These are phyloP conservation scores for Zaprionus inermis DNA, from an alignment of 1,140 invertebrate genomes.

Conservation along the genomic window DNA sequence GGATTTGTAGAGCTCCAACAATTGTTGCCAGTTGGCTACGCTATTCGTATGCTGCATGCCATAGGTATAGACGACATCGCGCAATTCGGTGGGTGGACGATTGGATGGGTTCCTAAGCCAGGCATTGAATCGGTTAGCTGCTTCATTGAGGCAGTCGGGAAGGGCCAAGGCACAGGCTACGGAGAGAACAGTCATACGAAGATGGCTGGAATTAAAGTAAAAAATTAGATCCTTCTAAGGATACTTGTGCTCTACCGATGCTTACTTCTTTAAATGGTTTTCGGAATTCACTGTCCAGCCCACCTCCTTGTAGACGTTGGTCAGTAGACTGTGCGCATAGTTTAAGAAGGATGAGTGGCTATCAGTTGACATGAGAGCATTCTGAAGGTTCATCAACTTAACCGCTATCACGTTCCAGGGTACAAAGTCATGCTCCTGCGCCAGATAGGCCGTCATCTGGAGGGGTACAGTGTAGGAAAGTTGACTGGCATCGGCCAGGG, in stretches of 20 bases:
- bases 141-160: slow-evolving; percentile 86
- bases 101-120: slow-evolving; percentile 86
- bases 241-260: too few relatives aligned
- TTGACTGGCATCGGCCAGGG: slow-evolving; percentile 89
- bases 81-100: slow-evolving; percentile 90
- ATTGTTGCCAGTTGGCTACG: slow-evolving; percentile 88
- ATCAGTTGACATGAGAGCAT: slow-evolving; percentile 85
- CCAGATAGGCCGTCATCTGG: slow-evolving; percentile 88
- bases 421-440: slow-evolving; percentile 88
- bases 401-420: slow-evolving; percentile 89
- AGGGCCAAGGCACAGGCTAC: slow-evolving; percentile 87
- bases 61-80: slow-evolving; percentile 88
- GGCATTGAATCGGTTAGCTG: slow-evolving; percentile 85
- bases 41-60: slow-evolving; percentile 85
- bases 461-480: slow-evolving; percentile 88
- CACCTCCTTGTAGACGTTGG: slow-evolving; percentile 85
- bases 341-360: slow-evolving; percentile 88
- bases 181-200: slow-evolving; percentile 86
- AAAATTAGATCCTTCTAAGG: neutral
- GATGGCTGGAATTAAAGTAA: slow-evolving; percentile 81
- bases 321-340: slow-evolving; percentile 85
- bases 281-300: slow-evolving; percentile 86
- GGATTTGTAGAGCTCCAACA: slow-evolving; percentile 89
- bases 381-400: slow-evolving; percentile 86
- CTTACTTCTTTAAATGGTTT: slow-evolving; percentile 86